Percentiles rank a stretch among this genome's conserved stretches.
These are phyloP conservation scores for Paramuricea clavata DNA, from an alignment of 92 coral and sea anemone genomes.

Conservation along the genomic window DNA sequence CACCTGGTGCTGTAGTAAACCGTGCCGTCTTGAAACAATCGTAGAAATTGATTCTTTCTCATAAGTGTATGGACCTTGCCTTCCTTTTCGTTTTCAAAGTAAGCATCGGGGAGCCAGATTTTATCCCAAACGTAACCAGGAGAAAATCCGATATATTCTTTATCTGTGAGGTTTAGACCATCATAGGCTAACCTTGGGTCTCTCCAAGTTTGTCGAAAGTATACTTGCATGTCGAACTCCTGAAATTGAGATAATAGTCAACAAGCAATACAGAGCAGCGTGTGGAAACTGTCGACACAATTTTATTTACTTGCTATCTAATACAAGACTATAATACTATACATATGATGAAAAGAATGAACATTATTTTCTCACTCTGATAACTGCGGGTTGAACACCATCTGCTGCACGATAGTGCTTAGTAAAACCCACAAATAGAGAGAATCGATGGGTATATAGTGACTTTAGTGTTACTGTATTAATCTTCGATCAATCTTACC, in stretches of 20 bases:
- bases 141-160: conserved; percentile 62
- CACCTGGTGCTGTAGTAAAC: conserved; percentile 77
- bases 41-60: conserved; percentile 67
- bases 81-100: conserved; percentile 76
- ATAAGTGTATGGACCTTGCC: conserved; percentile 76
- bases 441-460: no score
- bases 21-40: conserved; percentile 70
- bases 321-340: no score
- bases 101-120: conserved; percentile 87
- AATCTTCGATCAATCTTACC: conserved; percentile 57
- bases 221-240: conserved; percentile 79
- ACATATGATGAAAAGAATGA: no score
- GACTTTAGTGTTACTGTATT: not conserved
- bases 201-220: conserved; percentile 81
- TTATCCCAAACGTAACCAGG: conserved; percentile 67
- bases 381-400: no score
- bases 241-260: conserved; percentile 2
- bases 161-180: conserved; percentile 44
- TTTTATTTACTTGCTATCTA: no score
- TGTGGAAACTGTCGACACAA: no score
- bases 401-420: no score
- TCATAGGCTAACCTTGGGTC: conserved; percentile 73
- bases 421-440: no score
- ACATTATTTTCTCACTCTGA: no score
- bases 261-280: not conserved